Evolutionary conservation across 2,888 invertebrate species (phyloP).

Genomic region (Notodromas monacha): DNA sequence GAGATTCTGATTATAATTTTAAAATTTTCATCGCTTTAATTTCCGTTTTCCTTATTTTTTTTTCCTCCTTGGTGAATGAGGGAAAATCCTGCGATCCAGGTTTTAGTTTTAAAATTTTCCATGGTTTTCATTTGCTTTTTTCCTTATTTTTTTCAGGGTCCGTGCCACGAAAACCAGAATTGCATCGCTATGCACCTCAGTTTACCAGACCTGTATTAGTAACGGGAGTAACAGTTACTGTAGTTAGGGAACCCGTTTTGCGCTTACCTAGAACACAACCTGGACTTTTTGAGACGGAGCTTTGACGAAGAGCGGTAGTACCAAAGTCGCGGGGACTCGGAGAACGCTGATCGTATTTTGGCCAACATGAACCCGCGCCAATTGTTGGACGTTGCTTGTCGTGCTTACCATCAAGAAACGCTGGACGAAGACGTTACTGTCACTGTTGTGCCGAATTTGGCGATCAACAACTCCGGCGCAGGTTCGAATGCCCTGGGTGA

Average conservation of each 20-base stretch:
- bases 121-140: too few relatives aligned
- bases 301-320: too few relatives aligned
- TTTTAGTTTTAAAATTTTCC: too few relatives aligned
- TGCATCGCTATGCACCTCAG: constrained; percentile 91
- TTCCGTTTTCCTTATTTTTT: too few relatives aligned
- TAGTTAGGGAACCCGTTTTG: constrained; percentile 84
- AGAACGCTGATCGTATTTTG: constrained; percentile 82
- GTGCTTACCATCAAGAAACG: constrained; percentile 63
- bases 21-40: too few relatives aligned
- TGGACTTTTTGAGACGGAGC: constrained; percentile 99
- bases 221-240: constrained; percentile 84
- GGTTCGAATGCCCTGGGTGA: too few relatives aligned
- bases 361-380: constrained; percentile 91
- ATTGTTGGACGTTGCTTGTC: constrained; percentile 68
- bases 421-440: too few relatives aligned
- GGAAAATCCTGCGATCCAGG: too few relatives aligned
- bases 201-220: constrained; percentile 85
- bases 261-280: constrained; percentile 77
- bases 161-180: constrained; percentile 94
- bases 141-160: constrained; percentile 28
- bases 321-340: constrained; percentile 84
- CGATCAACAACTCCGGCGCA: too few relatives aligned
- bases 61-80: too few relatives aligned
- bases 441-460: too few relatives aligned
- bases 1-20: too few relatives aligned